Conservation (phyloP, 64 coral and sea anemone species). For the Platygyra sinensis region DNA sequence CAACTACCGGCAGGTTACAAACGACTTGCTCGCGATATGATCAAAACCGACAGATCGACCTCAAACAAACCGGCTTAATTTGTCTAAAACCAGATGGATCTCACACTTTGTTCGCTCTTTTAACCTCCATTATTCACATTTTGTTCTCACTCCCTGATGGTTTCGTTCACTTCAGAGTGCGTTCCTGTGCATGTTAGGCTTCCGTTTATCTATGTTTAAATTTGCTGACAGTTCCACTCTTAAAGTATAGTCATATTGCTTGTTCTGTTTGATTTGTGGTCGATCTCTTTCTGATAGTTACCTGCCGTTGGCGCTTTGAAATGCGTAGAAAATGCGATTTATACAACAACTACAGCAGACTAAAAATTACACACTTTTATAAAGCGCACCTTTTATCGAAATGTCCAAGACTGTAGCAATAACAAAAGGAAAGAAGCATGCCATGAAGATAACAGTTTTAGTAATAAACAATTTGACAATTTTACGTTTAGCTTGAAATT, state of each 20-base stretch:
- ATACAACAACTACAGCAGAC: slow-evolving; percentile 5
- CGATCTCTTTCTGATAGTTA: slow-evolving; percentile 10
- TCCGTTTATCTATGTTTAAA: too few relatives aligned
- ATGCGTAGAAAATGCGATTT: neutral
- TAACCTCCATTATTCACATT: too few relatives aligned
- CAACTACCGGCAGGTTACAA: too few relatives aligned
- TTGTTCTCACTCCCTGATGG: too few relatives aligned
- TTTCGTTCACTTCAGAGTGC: too few relatives aligned
- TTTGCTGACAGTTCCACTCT: too few relatives aligned
- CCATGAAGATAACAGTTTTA: slow-evolving; percentile 3
- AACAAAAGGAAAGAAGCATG: slow-evolving; percentile 18
- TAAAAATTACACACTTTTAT: neutral
- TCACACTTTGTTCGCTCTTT: too few relatives aligned
- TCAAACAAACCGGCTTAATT: too few relatives aligned
- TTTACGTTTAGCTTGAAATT: slow-evolving; percentile 9
- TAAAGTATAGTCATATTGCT: neutral
- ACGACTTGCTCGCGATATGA: too few relatives aligned
- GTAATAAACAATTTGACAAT: slow-evolving; percentile 20
- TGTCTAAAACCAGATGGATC: too few relatives aligned
- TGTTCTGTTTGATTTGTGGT: neutral
- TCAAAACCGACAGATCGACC: too few relatives aligned
- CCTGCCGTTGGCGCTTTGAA: neutral
- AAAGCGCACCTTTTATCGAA: neutral
- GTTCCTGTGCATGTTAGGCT: too few relatives aligned
- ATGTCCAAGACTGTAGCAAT: neutral